These are phyloP conservation scores for Archips xylosteana DNA, from an alignment of 2,888 invertebrate species.

Conservation along the genomic window DNA sequence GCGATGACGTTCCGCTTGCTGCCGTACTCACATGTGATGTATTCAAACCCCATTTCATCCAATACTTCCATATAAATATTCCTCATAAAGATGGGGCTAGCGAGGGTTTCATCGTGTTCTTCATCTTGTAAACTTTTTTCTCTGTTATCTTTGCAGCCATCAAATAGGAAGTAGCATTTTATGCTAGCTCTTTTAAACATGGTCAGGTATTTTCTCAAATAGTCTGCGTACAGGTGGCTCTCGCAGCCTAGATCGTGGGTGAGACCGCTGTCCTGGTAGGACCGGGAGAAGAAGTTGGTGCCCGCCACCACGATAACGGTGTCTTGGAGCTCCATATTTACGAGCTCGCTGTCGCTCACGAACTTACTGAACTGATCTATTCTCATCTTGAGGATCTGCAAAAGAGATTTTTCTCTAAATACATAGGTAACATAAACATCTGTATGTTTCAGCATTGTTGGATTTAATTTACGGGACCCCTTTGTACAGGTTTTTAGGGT, in stretches of 20 bases:
- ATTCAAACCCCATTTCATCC: constrained; percentile 54
- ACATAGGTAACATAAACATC: background rate
- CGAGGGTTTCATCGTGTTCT: background rate
- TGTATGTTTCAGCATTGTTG: too few relatives aligned
- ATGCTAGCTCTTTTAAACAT: constrained; percentile 57
- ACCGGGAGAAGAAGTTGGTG: constrained; percentile 52
- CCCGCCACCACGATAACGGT: constrained; percentile 59
- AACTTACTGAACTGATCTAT: background rate
- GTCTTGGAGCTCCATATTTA: constrained; percentile 46
- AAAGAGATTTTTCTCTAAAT: background rate
- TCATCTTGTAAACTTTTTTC: constrained; percentile 21
- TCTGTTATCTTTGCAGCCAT: constrained; percentile 55
- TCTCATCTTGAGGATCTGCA: background rate
- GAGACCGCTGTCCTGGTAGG: constrained; percentile 48
- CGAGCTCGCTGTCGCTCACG: background rate
- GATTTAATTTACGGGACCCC: too few relatives aligned
- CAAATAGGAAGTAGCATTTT: constrained; percentile 57
- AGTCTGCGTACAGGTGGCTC: constrained; percentile 51
- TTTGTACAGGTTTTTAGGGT: too few relatives aligned
- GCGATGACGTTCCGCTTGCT: constrained; percentile 56
- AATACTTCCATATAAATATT: constrained; percentile 54
- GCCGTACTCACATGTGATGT: constrained; percentile 35
- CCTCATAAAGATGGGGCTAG: constrained; percentile 51
- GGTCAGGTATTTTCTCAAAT: constrained; percentile 48
- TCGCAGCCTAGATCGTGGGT: constrained; percentile 55